Base-by-base conservation (phyloP, 2,888 invertebrate species). In the Syrista parreyssii region DNA sequence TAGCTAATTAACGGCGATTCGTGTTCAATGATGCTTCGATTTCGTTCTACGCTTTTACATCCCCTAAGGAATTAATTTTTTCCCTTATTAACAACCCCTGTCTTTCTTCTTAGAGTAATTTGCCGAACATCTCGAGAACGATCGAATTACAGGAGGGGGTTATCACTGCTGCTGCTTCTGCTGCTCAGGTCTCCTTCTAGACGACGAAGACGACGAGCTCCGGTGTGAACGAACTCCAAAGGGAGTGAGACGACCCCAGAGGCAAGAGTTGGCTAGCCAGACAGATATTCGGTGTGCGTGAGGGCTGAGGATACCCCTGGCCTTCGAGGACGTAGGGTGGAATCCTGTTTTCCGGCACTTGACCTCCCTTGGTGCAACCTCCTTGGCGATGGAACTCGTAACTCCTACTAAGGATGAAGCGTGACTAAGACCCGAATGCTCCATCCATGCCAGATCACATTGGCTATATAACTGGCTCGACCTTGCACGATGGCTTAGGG, bases 191-290 rank as follows among this genome's bases (percentile, higher is more conserved):
- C 55, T 55, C 55, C 55, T 55, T 55, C 23, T 9, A 23, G 55
- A 55, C 55, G 23, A 40, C 40, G 15, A 40, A 40, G 40, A 40
- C 40, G 85, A 81, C 82, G 83, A 81, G 80, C 69, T 80, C 80
- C 86, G 83, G 86, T 86, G 87, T 88, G 88, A 88, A 88, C 84
- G 88, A 89, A 88, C 88, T 88, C 86, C 76, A 79, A 79, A 78
- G 78, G 77, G 78, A 73, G 68, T 75, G 78, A 78, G 76, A 73
- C 40, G 79, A 79, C 55, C 71, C 73, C 55, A 55, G 76, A 76
- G 68, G 78, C 71, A 40, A 71, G 74, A 68, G 71, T 6, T 32
- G 71, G 71, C 6, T 68, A 82, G 82, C 84, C 86, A 86, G 86
- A 85, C 85, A 84, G 82, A 86, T 86, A 86, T 86, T 86, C 84